phyloP scores from a whole-genome alignment of 2,888 invertebrate genomes.

The Ferdinandea cuprea region DNA sequence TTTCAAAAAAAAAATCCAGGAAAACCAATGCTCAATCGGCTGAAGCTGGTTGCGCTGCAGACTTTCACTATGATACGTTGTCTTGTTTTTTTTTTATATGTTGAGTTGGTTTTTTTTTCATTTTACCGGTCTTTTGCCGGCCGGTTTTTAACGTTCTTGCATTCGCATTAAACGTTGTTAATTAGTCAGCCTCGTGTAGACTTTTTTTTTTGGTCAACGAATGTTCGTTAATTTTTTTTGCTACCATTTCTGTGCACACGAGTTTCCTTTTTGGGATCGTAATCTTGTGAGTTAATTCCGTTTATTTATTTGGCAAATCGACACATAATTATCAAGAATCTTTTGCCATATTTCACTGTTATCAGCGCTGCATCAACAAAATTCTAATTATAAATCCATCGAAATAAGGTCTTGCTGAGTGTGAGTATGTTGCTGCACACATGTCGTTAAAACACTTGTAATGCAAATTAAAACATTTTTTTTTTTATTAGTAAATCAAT shows the following conservation, averaged over 20 bases:
- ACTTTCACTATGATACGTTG: conserved; percentile 67
- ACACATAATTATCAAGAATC: conserved; percentile 39
- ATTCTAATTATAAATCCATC: conserved; percentile 26
- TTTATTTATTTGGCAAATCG: conserved; percentile 29
- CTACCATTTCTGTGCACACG: conserved; percentile 11
- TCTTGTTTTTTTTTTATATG: conserved; percentile 30
- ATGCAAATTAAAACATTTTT: conserved; percentile 26
- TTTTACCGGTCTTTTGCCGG: conserved; percentile 67
- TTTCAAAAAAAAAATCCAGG: conserved; percentile 33
- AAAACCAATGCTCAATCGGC: conserved; percentile 53
- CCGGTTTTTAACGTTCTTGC: conserved; percentile 41
- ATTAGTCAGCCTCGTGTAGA: conserved; percentile 43
- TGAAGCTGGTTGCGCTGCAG: conserved; percentile 35
- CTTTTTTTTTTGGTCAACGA: conserved; percentile 17
- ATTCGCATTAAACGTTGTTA: conserved; percentile 45
- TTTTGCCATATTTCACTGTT: conserved; percentile 43
- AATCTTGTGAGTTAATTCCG: conserved; percentile 17
- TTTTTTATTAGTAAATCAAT: conserved; percentile 5
- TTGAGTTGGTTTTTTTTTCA: conserved; percentile 14
- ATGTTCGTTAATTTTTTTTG: conserved; percentile 22
- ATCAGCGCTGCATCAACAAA: conserved; percentile 51
- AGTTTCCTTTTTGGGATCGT: conserved; percentile 11
- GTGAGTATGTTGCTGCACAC: conserved; percentile 27
- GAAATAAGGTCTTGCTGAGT: conserved; percentile 34
- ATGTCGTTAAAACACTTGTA: conserved; percentile 21